Evolutionary conservation across 35 echinoderm and acorn worm species (phyloP), one percentile per base, ranked within the genome.

Genomic region (Apostichopus californicus): DNA sequence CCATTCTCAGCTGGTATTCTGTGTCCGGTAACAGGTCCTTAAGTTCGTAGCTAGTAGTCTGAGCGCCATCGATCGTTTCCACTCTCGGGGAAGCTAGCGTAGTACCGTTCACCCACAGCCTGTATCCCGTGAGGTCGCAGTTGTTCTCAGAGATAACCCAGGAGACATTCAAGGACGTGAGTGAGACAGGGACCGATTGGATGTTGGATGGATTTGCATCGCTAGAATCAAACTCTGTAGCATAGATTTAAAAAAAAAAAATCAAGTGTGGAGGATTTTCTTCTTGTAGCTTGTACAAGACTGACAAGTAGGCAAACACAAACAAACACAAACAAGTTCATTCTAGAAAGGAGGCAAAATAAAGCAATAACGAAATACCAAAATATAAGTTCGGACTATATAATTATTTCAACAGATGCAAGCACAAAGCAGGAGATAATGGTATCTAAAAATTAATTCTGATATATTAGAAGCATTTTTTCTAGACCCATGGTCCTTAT

Each of bases 51-150:
- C 57, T 72, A 18, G 46, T 93, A 5, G 84, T 92, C 18, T 28
- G n/a, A 18, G 56, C 94, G 12, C 91, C 94, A 9, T 87, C 83
- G 6, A 93, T 23, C 21, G 65, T 22, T 53, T 79, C 89, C 8
- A 90, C 17, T n/a, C 72, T 88, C 24, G 86, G 77, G 28, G 57
- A 25, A 12, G 54, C 28, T 9, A 92, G 73, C n/a, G 72, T 89
- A 65, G 55, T 65, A 20, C 73, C 83, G 53, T 91, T 91, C 46
- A 86, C 77, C 25, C 89, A 78, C n/a, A 98, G 72, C 34, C 57
- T 64, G 86, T 98, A 96, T 22, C 94, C 97, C 26, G 66, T 78
- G 57, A 98, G 87, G 55, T 98, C 97, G 86, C 97, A 98, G 89
- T 96, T 94, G 87, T 83, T 88, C 18, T 90, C 23, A 4, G 97